phyloP scores from a whole-genome alignment of 2,113 vertebrate genomes.

The Fregata magnificens region DNA sequence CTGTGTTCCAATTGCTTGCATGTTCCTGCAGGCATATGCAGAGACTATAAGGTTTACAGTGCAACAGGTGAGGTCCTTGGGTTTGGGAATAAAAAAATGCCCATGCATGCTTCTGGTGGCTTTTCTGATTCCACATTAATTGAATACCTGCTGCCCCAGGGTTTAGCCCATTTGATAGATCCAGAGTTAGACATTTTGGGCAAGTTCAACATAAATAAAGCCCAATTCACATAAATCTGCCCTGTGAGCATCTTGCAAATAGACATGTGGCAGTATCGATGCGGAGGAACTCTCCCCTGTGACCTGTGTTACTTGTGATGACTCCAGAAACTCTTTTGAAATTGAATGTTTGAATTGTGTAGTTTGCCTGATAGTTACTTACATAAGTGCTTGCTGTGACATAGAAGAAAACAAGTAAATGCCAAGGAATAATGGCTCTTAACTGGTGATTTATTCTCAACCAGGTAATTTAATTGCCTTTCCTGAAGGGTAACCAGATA shows the following conservation, averaged over 20 bases:
- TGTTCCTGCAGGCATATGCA: fast-evolving
- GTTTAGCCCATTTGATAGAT: background rate
- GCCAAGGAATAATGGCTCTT: background rate
- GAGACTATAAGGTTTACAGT: background rate
- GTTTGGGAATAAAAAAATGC: background rate
- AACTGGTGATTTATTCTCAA: background rate
- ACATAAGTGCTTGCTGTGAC: background rate
- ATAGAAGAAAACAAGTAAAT: background rate
- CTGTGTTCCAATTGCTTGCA: fast-evolving
- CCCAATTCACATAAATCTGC: background rate
- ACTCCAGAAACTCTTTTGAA: background rate
- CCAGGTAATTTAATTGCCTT: background rate
- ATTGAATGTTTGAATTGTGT: background rate
- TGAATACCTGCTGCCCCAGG: background rate
- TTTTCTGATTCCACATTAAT: background rate
- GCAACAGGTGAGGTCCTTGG: background rate
- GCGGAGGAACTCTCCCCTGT: background rate
- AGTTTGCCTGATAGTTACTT: background rate
- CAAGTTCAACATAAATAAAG: background rate
- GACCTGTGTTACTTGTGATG: background rate
- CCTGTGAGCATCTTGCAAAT: background rate
- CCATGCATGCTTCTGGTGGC: background rate
- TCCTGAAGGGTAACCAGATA: background rate
- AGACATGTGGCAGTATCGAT: background rate
- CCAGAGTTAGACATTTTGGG: background rate